Conservation (phyloP, 2,888 invertebrate genomes). For the Elmis aenea region DNA sequence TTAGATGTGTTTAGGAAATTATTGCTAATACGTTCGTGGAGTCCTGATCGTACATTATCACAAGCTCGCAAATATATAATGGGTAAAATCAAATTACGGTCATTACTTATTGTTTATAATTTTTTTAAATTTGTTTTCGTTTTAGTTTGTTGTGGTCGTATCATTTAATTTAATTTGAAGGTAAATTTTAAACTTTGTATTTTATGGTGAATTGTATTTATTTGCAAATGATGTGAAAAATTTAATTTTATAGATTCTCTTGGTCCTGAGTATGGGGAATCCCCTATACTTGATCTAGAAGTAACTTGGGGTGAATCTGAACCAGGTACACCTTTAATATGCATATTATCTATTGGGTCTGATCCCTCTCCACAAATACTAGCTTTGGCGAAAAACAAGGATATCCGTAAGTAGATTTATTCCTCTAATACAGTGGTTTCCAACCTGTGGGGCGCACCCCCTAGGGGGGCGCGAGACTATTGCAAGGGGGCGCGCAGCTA, state of each 20-base stretch:
- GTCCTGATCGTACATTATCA: constrained; percentile 89
- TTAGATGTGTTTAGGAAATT: constrained; percentile 85
- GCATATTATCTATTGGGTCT: constrained; percentile 90
- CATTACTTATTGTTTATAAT: too few species aligned
- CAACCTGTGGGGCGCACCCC: too few species aligned
- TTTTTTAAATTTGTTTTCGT: too few species aligned
- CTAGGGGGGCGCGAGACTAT: too few species aligned
- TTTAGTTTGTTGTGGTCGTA: too few species aligned
- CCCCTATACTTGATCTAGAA: constrained; percentile 87
- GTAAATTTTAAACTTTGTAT: too few species aligned
- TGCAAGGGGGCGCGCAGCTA: too few species aligned
- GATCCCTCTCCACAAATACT: constrained; percentile 96
- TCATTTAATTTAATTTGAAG: too few species aligned
- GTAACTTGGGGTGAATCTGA: constrained; percentile 86
- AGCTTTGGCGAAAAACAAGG: constrained; percentile 77
- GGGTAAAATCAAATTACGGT: constrained; percentile 58
- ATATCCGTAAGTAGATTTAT: constrained; percentile 61
- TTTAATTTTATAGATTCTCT: constrained; percentile 60
- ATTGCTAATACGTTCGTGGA: constrained; percentile 87
- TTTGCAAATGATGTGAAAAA: too few species aligned
- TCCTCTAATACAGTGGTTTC: too few species aligned
- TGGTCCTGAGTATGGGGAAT: constrained; percentile 84
- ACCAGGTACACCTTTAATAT: constrained; percentile 81
- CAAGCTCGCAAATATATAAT: constrained; percentile 89
- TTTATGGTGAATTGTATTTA: too few species aligned